These are phyloP conservation scores for Paracentrotus lividus DNA, from an alignment of 53 echinoderm and acorn worm species.

Conservation along the genomic window DNA sequence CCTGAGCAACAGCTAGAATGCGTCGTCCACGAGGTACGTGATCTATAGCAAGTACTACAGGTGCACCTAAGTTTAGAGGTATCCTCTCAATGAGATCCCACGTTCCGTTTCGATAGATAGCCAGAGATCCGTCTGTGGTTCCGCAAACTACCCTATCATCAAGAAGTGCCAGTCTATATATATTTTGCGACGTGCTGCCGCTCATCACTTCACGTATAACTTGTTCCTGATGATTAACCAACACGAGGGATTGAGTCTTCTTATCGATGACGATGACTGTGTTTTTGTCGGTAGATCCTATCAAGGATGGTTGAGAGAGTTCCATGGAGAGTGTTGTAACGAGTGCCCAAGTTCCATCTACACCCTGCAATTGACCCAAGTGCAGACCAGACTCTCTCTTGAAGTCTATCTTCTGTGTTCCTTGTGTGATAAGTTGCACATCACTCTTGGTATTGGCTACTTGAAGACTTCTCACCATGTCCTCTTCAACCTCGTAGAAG, in stretches of 20 bases:
- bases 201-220: neutral
- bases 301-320: neutral
- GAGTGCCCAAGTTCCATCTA: constrained; percentile 2
- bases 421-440: neutral
- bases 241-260: neutral
- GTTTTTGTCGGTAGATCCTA: neutral
- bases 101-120: neutral
- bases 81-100: neutral
- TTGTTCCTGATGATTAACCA: neutral
- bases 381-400: neutral
- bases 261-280: constrained; percentile 6
- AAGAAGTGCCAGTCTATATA: constrained; percentile 15
- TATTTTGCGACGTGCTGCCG: neutral
- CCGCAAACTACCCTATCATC: constrained; percentile 2
- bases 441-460: neutral
- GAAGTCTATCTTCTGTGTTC: neutral
- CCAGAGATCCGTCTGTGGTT: neutral
- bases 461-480: neutral
- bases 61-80: neutral
- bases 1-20: constrained; percentile 3
- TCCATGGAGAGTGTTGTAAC: neutral
- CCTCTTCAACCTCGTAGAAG: neutral
- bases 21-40: neutral
- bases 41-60: neutral
- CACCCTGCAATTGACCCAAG: neutral